A percentile compares a stretch with the other conserved stretches of the same genome.
Conservation (phyloP, 2,888 invertebrate genomes). For the Xanthia icteritia region DNA sequence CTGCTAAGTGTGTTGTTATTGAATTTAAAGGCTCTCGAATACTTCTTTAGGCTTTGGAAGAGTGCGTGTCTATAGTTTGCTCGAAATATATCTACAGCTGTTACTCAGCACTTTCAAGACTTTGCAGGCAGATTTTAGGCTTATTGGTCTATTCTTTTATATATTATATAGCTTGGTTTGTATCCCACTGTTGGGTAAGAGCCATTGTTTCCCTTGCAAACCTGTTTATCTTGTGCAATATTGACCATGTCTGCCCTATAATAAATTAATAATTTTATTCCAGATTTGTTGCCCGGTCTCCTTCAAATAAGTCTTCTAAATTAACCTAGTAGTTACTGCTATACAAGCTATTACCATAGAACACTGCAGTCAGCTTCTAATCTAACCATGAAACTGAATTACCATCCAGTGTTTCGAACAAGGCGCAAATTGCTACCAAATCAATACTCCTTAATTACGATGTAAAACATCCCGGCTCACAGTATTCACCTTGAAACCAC, state of each 20-base stretch:
- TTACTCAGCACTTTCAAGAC: not conserved
- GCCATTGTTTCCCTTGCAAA: not conserved
- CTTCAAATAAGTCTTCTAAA: not conserved
- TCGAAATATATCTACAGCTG: not conserved
- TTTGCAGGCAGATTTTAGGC: too few relatives aligned
- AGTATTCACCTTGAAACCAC: slow-evolving; percentile 30
- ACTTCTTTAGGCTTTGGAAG: not conserved
- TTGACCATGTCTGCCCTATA: not conserved
- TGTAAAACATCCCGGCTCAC: slow-evolving; percentile 38
- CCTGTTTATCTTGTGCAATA: not conserved
- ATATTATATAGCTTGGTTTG: not conserved
- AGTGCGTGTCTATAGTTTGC: not conserved
- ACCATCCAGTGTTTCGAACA: slow-evolving; percentile 2
- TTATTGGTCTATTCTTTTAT: too few relatives aligned
- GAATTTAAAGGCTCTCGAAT: slow-evolving; percentile 1
- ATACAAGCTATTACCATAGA: not conserved
- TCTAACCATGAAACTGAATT: not conserved
- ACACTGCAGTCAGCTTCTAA: not conserved
- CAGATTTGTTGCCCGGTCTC: not conserved
- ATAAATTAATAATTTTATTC: not conserved
- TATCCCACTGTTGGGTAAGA: too few relatives aligned
- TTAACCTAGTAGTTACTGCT: not conserved
- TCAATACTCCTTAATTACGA: slow-evolving; percentile 48
- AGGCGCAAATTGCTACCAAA: slow-evolving; percentile 34
- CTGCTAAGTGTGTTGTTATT: slow-evolving; percentile 18